These are phyloP conservation scores for Rhyacophila evoluta DNA, from an alignment of 2,888 invertebrate species.

Conservation along the genomic window DNA sequence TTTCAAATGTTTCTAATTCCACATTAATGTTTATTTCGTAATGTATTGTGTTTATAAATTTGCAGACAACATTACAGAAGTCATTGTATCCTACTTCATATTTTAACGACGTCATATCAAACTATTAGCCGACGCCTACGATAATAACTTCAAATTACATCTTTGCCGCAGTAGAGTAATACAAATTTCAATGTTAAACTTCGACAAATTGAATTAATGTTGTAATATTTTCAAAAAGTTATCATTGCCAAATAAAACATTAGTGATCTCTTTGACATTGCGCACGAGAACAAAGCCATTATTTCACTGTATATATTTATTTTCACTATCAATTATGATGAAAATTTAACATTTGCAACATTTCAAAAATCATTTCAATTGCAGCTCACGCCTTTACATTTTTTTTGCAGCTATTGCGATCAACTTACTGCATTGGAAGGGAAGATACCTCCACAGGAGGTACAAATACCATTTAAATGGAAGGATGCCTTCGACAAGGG, in stretches of 20 bases:
- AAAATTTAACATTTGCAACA: too few species aligned
- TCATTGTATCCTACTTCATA: not conserved
- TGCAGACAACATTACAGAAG: not conserved
- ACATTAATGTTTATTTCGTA: not conserved
- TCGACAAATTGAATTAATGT: too few species aligned
- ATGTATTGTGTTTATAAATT: not conserved
- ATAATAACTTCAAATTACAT: not conserved
- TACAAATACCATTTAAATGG: conserved; percentile 98
- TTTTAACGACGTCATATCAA: conserved; percentile 12
- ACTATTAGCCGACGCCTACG: not conserved
- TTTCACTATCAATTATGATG: too few species aligned
- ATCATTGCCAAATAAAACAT: too few species aligned
- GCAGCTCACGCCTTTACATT: too few species aligned
- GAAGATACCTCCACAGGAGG: conserved; percentile 94
- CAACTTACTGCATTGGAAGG: conserved; percentile 92
- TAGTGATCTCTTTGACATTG: too few species aligned
- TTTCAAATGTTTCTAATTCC: not conserved
- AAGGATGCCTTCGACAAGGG: conserved; percentile 99
- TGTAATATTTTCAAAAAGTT: too few species aligned
- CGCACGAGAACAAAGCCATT: too few species aligned
- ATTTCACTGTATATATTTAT: too few species aligned
- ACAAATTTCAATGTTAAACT: too few species aligned
- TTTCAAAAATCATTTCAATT: too few species aligned
- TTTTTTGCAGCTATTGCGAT: conserved; percentile 90
- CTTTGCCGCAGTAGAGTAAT: not conserved